Evolutionary conservation across 2,888 invertebrate genomes (phyloP).

Genomic region (Agrochola circellaris): DNA sequence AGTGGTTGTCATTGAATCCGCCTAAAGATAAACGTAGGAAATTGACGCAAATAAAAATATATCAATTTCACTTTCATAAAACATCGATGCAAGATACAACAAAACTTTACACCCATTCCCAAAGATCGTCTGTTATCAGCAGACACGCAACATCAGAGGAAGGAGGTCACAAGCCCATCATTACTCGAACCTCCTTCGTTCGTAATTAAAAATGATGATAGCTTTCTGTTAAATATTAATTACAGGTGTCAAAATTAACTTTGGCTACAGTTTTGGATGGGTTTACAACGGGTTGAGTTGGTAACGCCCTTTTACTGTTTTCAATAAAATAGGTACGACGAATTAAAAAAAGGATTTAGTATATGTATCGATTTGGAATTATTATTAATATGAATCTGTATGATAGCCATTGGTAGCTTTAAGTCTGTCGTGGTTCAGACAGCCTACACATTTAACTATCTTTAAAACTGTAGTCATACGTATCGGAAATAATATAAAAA

Average conservation of each 20-base stretch:
- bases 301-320: slow-evolving; percentile 47
- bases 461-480: no score
- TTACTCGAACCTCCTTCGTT: slow-evolving; percentile 61
- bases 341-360: not conserved
- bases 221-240: slow-evolving; percentile 82
- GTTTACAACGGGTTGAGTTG: slow-evolving; percentile 33
- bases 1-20: not conserved
- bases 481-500: not conserved
- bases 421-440: not conserved
- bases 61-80: not conserved
- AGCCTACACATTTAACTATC: not conserved
- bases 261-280: slow-evolving; percentile 54
- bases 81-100: not conserved
- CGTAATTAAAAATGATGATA: slow-evolving; percentile 80
- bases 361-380: not conserved
- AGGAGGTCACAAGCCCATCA: slow-evolving; percentile 53
- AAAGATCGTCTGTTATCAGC: slow-evolving; percentile 51
- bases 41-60: not conserved
- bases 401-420: not conserved
- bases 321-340: not conserved
- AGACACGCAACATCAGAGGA: slow-evolving; percentile 48
- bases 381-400: not conserved
- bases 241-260: slow-evolving; percentile 73
- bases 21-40: not conserved
- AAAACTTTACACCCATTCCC: slow-evolving; percentile 8